These are phyloP conservation scores for Serranus cabrilla DNA, from an alignment of 2,797 vertebrate species.

Conservation along the genomic window DNA sequence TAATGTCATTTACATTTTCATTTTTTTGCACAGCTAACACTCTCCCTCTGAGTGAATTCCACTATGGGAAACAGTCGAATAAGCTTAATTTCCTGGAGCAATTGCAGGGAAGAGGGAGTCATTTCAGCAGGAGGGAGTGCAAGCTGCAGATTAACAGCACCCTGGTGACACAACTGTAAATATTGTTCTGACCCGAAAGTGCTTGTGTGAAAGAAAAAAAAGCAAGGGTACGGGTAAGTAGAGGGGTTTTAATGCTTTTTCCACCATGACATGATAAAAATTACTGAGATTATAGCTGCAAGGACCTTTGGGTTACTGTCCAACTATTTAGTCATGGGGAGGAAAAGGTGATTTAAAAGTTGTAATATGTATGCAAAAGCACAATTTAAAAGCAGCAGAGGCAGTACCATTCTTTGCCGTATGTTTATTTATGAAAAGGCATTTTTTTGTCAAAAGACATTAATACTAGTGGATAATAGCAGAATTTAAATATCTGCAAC, in stretches of 20 bases:
- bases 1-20: constrained; percentile 28
- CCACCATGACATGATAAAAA: constrained; percentile 35
- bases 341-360: constrained; percentile 20
- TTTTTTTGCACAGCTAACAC: constrained; percentile 26
- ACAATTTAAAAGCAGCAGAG: constrained; percentile 1
- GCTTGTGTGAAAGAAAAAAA: constrained; percentile 8
- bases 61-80: constrained; percentile 37
- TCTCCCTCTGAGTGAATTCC: constrained; percentile 27
- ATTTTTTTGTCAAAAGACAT: neutral
- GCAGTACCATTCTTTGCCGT: neutral
- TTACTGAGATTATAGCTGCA: constrained; percentile 18
- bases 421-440: constrained; percentile 11
- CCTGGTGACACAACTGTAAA: constrained; percentile 46
- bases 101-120: constrained; percentile 23
- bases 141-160: constrained; percentile 38
- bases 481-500: neutral
- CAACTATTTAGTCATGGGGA: neutral
- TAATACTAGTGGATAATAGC: neutral
- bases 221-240: neutral
- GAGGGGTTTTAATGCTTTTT: constrained; percentile 33
- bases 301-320: constrained; percentile 13
- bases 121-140: constrained; percentile 32
- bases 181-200: constrained; percentile 38
- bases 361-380: constrained; percentile 3
- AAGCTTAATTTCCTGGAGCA: constrained; percentile 47